These are phyloP conservation scores for Trypoxylon attenuatum DNA, from an alignment of 2,888 invertebrate species.

Conservation along the genomic window DNA sequence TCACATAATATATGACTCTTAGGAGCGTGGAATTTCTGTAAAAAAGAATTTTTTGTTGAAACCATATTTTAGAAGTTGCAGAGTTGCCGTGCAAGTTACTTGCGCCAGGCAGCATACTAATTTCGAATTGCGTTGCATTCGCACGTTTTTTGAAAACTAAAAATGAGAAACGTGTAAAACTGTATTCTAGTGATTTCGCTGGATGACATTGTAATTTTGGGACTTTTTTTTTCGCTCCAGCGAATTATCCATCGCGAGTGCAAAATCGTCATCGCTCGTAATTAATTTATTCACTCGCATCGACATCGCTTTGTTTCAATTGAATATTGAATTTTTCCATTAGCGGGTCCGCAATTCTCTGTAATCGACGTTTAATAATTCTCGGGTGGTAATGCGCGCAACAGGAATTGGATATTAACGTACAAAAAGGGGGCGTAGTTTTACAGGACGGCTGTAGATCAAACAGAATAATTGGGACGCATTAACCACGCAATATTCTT, in stretches of 20 bases:
- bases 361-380: constrained; percentile 52
- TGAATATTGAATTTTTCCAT: constrained; percentile 56
- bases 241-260: constrained; percentile 19
- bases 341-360: constrained; percentile 37
- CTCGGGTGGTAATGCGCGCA: constrained; percentile 4
- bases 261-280: constrained; percentile 26
- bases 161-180: too few relatives aligned
- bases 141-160: too few relatives aligned
- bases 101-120: too few relatives aligned
- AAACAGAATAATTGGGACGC: too few relatives aligned
- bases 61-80: too few relatives aligned
- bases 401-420: constrained; percentile 40
- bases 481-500: constrained; percentile 19
- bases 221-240: constrained; percentile 2
- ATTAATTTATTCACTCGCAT: constrained; percentile 46
- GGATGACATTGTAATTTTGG: neutral
- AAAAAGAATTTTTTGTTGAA: too few relatives aligned
- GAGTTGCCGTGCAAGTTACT: too few relatives aligned
- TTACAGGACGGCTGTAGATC: constrained; percentile 15
- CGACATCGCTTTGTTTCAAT: constrained; percentile 33
- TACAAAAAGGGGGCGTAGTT: constrained; percentile 16
- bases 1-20: too few relatives aligned
- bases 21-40: too few relatives aligned
- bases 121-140: too few relatives aligned
- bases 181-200: too few relatives aligned